These are phyloP conservation scores for Caenorhabditis becei DNA, from an alignment of 2,888 invertebrate genomes.

Conservation along the genomic window DNA sequence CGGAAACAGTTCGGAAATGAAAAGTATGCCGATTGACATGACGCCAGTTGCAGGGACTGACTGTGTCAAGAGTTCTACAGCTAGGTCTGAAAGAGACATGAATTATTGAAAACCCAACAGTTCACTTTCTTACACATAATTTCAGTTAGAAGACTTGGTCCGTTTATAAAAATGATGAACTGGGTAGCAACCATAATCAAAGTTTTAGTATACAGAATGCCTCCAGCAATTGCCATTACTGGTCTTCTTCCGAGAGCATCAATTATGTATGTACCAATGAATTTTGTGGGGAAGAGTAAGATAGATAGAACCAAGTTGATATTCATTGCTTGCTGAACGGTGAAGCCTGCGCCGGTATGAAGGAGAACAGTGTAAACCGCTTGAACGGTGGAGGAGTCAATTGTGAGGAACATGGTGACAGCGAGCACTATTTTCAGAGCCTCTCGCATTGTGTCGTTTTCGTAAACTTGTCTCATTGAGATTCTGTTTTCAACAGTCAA, in stretches of 20 bases:
- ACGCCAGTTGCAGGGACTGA: slow-evolving; percentile 54
- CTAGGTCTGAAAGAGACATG: slow-evolving; percentile 53
- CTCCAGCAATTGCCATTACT: slow-evolving; percentile 53
- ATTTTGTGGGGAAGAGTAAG: slow-evolving; percentile 49
- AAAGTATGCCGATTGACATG: slow-evolving; percentile 34
- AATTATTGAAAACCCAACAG: too few species aligned
- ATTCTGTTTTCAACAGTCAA: slow-evolving; percentile 43
- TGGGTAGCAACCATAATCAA: slow-evolving; percentile 35
- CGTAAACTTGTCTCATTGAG: slow-evolving; percentile 43
- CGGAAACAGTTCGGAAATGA: slow-evolving; percentile 64
- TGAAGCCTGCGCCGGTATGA: slow-evolving; percentile 13
- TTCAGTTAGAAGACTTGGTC: slow-evolving; percentile 22
- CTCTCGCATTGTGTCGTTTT: slow-evolving; percentile 54
- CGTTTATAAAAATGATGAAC: slow-evolving; percentile 9
- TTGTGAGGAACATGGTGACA: slow-evolving; percentile 21
- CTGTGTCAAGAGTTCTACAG: slow-evolving; percentile 48
- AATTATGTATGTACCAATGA: slow-evolving; percentile 62
- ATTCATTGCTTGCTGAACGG: slow-evolving; percentile 44
- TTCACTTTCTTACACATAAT: slow-evolving; percentile 17
- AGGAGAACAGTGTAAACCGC: slow-evolving; percentile 20
- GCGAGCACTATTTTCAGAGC: slow-evolving; percentile 36
- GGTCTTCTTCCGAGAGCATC: slow-evolving; percentile 61
- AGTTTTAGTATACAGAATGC: slow-evolving; percentile 18
- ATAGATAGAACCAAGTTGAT: slow-evolving; percentile 52
- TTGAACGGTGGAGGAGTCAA: slow-evolving; percentile 16